Conservation (phyloP, 1,140 invertebrate genomes). For the Diorhabda carinulata region DNA sequence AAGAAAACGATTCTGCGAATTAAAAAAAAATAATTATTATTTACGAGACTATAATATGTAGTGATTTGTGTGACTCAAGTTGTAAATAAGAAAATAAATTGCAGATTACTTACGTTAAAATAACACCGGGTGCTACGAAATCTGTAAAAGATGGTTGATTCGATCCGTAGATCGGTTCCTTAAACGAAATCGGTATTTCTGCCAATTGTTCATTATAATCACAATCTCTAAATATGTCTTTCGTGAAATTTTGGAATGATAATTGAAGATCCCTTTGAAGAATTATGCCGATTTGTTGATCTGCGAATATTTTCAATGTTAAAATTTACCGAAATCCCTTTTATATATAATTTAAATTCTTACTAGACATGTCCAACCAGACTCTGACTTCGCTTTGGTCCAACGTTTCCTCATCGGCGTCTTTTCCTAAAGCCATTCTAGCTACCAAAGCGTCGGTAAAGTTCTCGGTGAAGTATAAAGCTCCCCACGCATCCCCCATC, state of each 20-base stretch:
- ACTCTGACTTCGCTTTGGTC: conserved; percentile 70
- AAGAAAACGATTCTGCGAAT: conserved; percentile 86
- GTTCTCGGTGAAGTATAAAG: conserved; percentile 76
- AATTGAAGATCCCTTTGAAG: conserved; percentile 70
- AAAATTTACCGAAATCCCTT: neutral
- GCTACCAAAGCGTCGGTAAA: conserved; percentile 73
- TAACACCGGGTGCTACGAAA: conserved; percentile 91
- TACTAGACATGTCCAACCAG: conserved; percentile 88
- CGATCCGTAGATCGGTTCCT: conserved; percentile 83
- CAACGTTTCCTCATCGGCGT: conserved; percentile 66
- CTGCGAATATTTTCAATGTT: conserved; percentile 52
- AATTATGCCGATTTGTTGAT: conserved; percentile 86
- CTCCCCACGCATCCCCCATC: conserved; percentile 75
- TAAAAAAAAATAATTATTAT: neutral
- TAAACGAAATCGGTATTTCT: conserved; percentile 71
- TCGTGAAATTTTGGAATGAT: conserved; percentile 70
- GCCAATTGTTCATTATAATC: conserved; percentile 68
- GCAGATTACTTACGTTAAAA: conserved; percentile 68
- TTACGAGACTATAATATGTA: no score
- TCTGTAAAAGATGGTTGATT: conserved; percentile 83
- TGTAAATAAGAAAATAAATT: no score
- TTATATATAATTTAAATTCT: conserved; percentile 43
- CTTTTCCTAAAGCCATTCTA: conserved; percentile 64
- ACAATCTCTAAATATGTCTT: conserved; percentile 61
- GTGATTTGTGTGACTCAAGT: no score